phyloP scores from a whole-genome alignment of 1,140 invertebrate species.

The Drosophila nasuta region DNA sequence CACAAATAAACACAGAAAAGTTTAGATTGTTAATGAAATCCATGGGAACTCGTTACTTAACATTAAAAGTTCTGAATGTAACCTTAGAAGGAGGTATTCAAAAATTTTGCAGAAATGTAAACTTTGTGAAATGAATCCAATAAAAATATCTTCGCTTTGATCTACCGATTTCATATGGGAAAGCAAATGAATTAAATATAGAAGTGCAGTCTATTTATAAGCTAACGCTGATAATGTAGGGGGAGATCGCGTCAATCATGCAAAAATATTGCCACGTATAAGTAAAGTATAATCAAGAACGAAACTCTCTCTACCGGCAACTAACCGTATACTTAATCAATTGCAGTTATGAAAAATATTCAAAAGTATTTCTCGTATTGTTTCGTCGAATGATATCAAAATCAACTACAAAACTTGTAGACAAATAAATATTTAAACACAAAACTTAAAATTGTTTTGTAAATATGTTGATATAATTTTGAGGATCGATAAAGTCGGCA shows the following conservation, averaged over 20 bases:
- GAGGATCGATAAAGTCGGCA: too few species aligned
- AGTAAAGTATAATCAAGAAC: background rate
- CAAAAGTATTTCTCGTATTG: too few species aligned
- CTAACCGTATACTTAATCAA: too few species aligned
- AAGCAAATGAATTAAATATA: background rate
- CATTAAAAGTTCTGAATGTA: slow-evolving; percentile 49
- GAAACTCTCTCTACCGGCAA: too few species aligned
- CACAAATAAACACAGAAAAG: slow-evolving; percentile 6
- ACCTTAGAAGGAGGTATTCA: slow-evolving; percentile 39
- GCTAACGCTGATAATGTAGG: slow-evolving; percentile 16
- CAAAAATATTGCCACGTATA: slow-evolving; percentile 24
- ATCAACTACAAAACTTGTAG: too few species aligned
- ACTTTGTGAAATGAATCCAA: background rate
- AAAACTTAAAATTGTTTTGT: too few species aligned
- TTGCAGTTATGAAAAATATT: too few species aligned
- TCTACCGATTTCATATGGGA: background rate
- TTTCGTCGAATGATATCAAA: too few species aligned
- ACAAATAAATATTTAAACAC: too few species aligned
- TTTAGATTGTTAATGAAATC: slow-evolving; percentile 22
- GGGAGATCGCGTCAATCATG: background rate
- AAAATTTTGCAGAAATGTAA: background rate
- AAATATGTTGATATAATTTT: too few species aligned
- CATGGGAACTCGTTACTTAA: slow-evolving; percentile 45
- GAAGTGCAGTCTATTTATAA: slow-evolving; percentile 11
- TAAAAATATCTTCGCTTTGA: background rate